phyloP scores from a whole-genome alignment of 1,140 invertebrate genomes.

The Maniola jurtina region DNA sequence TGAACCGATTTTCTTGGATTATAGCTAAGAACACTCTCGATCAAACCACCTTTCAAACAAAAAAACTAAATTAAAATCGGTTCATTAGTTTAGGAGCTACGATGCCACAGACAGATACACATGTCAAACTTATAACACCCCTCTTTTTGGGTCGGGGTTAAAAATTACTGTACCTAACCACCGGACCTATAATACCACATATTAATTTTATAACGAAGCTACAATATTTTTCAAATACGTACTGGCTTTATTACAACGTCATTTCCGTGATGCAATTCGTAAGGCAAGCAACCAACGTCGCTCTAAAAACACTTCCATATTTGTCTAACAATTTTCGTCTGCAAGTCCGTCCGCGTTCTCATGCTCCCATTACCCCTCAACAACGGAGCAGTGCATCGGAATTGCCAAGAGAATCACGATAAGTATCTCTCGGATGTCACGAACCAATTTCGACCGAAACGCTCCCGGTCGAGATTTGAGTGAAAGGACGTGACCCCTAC shows the following conservation, averaged over 20 bases:
- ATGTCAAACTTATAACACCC: no score
- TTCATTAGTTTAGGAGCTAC: no score
- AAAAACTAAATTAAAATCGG: no score
- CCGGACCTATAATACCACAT: no score
- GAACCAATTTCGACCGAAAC: slow-evolving; percentile 68
- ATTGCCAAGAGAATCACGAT: slow-evolving; percentile 76
- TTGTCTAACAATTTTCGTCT: slow-evolving; percentile 59
- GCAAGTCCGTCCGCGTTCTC: slow-evolving; percentile 48
- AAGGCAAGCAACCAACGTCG: slow-evolving; percentile 1
- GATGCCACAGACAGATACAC: no score
- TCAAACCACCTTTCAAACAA: no score
- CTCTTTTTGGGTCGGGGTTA: no score
- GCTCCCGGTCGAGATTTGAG: slow-evolving; percentile 68
- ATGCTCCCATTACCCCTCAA: slow-evolving; percentile 67
- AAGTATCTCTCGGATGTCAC: slow-evolving; percentile 73
- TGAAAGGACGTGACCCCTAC: slow-evolving; percentile 72
- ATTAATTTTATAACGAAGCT: no score
- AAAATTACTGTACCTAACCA: no score
- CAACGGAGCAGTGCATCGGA: slow-evolving; percentile 58
- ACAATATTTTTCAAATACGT: no score
- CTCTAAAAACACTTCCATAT: slow-evolving; percentile 53
- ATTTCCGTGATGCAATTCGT: slow-evolving; percentile 13
- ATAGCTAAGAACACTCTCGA: no score
- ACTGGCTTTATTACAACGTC: background rate
- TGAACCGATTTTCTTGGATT: no score